phyloP scores from a whole-genome alignment of 2,797 vertebrate species.

The Siniperca scherzeri region DNA sequence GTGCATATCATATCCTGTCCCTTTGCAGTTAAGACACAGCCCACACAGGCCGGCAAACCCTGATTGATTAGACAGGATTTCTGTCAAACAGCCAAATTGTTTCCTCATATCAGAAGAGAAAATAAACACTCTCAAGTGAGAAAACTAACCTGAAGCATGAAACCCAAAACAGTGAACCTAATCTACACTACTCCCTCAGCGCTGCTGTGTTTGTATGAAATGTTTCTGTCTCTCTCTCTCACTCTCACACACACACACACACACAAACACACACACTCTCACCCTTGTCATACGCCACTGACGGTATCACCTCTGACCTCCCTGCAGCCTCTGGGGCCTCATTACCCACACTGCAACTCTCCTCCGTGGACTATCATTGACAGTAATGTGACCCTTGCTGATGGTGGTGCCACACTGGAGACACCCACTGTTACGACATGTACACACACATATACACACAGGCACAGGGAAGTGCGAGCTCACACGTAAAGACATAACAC shows the following conservation, averaged over 20 bases:
- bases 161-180: slow-evolving; percentile 52
- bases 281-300: slow-evolving; percentile 41
- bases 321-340: slow-evolving; percentile 69
- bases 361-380: slow-evolving; percentile 68
- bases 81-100: slow-evolving; percentile 56
- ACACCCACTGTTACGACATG: slow-evolving; percentile 54
- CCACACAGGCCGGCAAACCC: slow-evolving; percentile 70
- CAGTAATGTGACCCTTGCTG: slow-evolving; percentile 69
- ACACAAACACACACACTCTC: slow-evolving; percentile 46
- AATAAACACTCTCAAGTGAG: slow-evolving; percentile 65
- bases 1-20: slow-evolving; percentile 64
- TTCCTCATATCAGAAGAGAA: slow-evolving; percentile 72
- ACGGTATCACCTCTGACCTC: slow-evolving; percentile 74
- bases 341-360: slow-evolving; percentile 78
- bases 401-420: slow-evolving; percentile 49
- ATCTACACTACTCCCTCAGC: slow-evolving; percentile 50
- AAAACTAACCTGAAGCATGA: slow-evolving; percentile 62
- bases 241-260: slow-evolving; percentile 30
- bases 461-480: neutral
- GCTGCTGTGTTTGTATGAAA: slow-evolving; percentile 49
- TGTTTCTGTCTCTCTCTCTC: slow-evolving; percentile 27
- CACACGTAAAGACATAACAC: slow-evolving; percentile 45
- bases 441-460: slow-evolving; percentile 13
- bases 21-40: slow-evolving; percentile 37
- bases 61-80: slow-evolving; percentile 65